Base-by-base conservation (phyloP, 2,888 invertebrate genomes). In the Malacosoma neustria region DNA sequence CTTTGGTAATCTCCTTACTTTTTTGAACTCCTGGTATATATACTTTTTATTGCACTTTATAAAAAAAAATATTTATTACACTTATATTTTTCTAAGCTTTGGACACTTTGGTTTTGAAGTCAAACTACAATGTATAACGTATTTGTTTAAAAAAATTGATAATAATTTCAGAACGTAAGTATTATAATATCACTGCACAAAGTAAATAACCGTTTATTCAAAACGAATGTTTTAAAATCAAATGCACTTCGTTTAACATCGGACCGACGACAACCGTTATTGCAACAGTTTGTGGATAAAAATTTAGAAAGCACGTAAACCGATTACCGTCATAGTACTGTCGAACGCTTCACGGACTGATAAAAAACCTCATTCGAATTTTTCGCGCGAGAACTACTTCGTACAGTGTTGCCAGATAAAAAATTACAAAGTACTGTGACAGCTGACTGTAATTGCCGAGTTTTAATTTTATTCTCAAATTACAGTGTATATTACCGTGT, bases 371-470 rank as follows among this genome's bases (percentile, higher is more conserved):
- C 73, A 73, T 82, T 82, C 81, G 74, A 82, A 86, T 81, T 85
- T 84, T 85, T 85, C 85, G 85, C 84, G 85, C 82, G 82, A 77
- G 73, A 84, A 22, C 22, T 22, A n/a, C n/a, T n/a, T n/a, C n/a
- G n/a, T n/a, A n/a, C n/a, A n/a, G n/a, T n/a, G n/a, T n/a, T n/a
- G n/a, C n/a, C n/a, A n/a, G n/a, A n/a, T n/a, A n/a, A n/a, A n/a
- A n/a, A n/a, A n/a, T n/a, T n/a, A n/a, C n/a, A n/a, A n/a, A n/a
- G n/a, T n/a, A n/a, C n/a, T n/a, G n/a, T n/a, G n/a, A n/a, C n/a
- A n/a, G n/a, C n/a, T n/a, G n/a, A n/a, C n/a, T n/a, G n/a, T n/a
- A n/a, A n/a, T n/a, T n/a, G n/a, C n/a, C n/a, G n/a, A n/a, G n/a
- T n/a, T n/a, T n/a, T n/a, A n/a, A n/a, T n/a, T n/a, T n/a, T n/a